These are phyloP conservation scores for Notolabrus celidotus DNA, from an alignment of 2,797 vertebrate genomes.

Conservation along the genomic window DNA sequence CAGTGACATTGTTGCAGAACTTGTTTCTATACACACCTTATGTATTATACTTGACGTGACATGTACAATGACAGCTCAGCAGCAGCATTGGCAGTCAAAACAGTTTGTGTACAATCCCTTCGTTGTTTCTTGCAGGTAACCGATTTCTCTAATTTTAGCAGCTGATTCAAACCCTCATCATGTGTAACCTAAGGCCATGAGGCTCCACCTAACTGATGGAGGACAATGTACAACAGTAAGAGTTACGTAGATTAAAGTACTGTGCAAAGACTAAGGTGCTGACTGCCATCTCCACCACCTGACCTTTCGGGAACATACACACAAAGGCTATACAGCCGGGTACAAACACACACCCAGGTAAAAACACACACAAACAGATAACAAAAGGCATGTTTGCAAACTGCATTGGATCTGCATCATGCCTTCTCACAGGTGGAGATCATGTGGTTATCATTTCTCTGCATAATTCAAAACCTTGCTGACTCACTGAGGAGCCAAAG, in stretches of 20 bases:
- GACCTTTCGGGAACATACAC: slow-evolving; percentile 26
- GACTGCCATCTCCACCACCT: slow-evolving; percentile 11
- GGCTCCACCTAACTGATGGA: slow-evolving; percentile 62
- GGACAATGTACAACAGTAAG: slow-evolving; percentile 53
- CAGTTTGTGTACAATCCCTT: not conserved
- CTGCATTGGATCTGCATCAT: slow-evolving; percentile 35
- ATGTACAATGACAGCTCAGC: slow-evolving; percentile 30
- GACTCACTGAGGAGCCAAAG: not conserved
- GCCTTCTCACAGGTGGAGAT: slow-evolving; percentile 7
- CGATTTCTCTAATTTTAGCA: slow-evolving; percentile 48
- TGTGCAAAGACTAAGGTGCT: slow-evolving; percentile 71
- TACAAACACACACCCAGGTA: slow-evolving; percentile 28
- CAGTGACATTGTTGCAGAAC: slow-evolving; percentile 27
- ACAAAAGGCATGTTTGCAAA: slow-evolving; percentile 63
- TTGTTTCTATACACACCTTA: slow-evolving; percentile 21
- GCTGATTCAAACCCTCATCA: slow-evolving; percentile 46
- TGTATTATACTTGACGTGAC: slow-evolving; percentile 30
- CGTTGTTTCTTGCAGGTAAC: slow-evolving; percentile 3
- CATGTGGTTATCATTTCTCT: slow-evolving; percentile 35
- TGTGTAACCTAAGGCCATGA: slow-evolving; percentile 71
- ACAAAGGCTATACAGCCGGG: slow-evolving; percentile 24
- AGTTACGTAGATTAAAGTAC: slow-evolving; percentile 46
- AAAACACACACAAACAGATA: slow-evolving; percentile 32
- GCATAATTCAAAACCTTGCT: slow-evolving; percentile 24
- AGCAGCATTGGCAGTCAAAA: slow-evolving; percentile 22